Conservation (phyloP, 2,797 vertebrate genomes). For the Lemur catta region DNA sequence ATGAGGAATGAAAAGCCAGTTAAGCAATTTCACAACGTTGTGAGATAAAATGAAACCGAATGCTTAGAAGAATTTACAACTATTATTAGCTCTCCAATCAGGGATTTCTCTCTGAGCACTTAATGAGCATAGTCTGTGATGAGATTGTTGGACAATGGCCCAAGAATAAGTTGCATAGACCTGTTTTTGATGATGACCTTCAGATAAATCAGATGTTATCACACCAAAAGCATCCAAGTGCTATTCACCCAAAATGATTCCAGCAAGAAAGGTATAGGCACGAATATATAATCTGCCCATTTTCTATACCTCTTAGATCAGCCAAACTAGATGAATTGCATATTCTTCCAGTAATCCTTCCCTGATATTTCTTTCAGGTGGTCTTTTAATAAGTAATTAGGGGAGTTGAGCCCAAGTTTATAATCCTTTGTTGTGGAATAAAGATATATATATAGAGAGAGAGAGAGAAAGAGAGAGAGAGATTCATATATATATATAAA, state of each 20-base stretch:
- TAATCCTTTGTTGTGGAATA: neutral
- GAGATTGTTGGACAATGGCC: neutral
- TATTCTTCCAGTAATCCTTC: neutral
- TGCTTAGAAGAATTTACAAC: neutral
- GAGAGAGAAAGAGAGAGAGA: too few species aligned
- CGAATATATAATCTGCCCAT: neutral
- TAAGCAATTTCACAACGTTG: neutral
- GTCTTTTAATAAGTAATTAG: neutral
- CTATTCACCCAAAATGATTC: neutral
- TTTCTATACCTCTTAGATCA: neutral
- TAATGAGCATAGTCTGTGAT: neutral
- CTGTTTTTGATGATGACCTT: neutral
- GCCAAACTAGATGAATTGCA: neutral
- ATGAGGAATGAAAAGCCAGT: neutral
- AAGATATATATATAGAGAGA: neutral
- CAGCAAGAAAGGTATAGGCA: neutral
- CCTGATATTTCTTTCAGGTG: neutral
- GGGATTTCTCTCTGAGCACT: neutral
- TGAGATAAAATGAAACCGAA: neutral
- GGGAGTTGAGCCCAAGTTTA: neutral
- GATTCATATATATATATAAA: neutral
- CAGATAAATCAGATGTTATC: neutral
- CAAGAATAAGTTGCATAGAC: neutral
- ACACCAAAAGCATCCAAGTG: neutral
- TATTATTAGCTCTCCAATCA: neutral